Base-by-base conservation (phyloP, 1,140 invertebrate genomes). In the Berghia stephanieae region DNA sequence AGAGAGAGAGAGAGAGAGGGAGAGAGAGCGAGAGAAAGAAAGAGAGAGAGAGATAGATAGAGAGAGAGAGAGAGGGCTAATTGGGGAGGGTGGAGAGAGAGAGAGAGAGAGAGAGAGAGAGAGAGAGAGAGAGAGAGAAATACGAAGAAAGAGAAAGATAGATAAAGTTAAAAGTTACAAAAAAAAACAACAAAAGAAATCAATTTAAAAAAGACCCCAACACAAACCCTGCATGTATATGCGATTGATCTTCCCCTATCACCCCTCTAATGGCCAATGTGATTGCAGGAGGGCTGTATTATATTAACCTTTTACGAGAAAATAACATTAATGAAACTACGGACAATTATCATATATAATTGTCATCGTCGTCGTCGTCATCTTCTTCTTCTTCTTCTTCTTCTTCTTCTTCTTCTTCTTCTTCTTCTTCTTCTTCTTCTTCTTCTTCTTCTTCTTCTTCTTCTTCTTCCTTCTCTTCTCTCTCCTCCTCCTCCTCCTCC, bases 351-450 rank as follows among this genome's bases (percentile, higher is more conserved):
- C 49, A 52, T 52, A 10, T 21, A 78, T 73, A 24, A 72, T 73
- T 36, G 63, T 60, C 46, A 43, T 60, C 69, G 63, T 73, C 76
- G 38, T 60, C 76, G 60, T 55, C 76, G 72, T 60, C 68, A 73
- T 78, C 67, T 57, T 78, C 76, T 40, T 78, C 76, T 21, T 78
- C 68, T 40, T 78, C 69, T 57, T 80, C 73, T 42, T 70, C 75
- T 49, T 72, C 42, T 31, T 71, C 75, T 70, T 71, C 67, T 55
- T 71, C 67, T 70, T 46, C 67, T 49, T 34, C 21, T 55, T 55
- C 66, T 55, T 77, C 49, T 55, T 77, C 66, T 49, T 77, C 75
- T 55, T 40, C 63, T 34, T 71, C 67, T 70, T 57, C 66, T 55
- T 70, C 75, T 49, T 77, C 42, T 40, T 71, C 75, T 52, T 52